A percentile compares a stretch with the other conserved stretches of the same genome.
These are phyloP conservation scores for Albula glossodonta DNA, from an alignment of 2,113 vertebrate genomes.

Conservation along the genomic window DNA sequence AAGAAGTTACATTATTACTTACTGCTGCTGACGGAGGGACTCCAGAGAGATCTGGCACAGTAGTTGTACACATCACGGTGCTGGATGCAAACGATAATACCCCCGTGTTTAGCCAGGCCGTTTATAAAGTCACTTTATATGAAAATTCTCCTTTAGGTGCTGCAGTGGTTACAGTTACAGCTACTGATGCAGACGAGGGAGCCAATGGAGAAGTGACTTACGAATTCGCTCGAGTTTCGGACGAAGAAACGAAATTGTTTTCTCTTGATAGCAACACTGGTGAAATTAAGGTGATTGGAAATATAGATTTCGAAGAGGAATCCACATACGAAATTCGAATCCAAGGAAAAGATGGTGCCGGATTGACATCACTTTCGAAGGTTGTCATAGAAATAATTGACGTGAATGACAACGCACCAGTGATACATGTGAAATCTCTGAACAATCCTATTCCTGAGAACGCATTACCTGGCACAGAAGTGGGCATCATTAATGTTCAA, in stretches of 20 bases:
- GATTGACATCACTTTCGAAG: conserved; percentile 56
- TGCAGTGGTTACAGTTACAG: conserved; percentile 64
- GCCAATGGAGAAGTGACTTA: conserved; percentile 51
- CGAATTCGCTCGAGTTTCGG: conserved; percentile 47
- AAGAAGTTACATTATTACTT: conserved; percentile 54
- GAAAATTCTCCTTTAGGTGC: conserved; percentile 56
- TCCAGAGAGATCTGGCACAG: conserved; percentile 58
- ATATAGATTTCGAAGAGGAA: conserved; percentile 51
- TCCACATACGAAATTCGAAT: conserved; percentile 44
- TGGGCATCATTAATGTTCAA: conserved; percentile 71
- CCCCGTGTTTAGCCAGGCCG: conserved; percentile 56
- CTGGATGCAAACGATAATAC: conserved; percentile 68
- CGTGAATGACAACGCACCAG: conserved; percentile 73
- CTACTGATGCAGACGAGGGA: conserved; percentile 66
- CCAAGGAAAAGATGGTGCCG: conserved; percentile 68
- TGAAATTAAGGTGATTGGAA: conserved; percentile 35
- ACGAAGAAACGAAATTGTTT: conserved; percentile 34
- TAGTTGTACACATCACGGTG: conserved; percentile 54
- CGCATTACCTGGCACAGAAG: conserved; percentile 59
- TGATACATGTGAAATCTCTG: conserved; percentile 61
- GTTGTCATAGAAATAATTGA: conserved; percentile 66
- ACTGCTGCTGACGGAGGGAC: conserved; percentile 63
- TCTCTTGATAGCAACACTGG: conserved; percentile 41
- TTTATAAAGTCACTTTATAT: conserved; percentile 53
- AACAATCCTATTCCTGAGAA: conserved; percentile 60